Evolutionary conservation across 2,888 invertebrate species (phyloP).

Genomic region (Amphipyra tragopoginis): DNA sequence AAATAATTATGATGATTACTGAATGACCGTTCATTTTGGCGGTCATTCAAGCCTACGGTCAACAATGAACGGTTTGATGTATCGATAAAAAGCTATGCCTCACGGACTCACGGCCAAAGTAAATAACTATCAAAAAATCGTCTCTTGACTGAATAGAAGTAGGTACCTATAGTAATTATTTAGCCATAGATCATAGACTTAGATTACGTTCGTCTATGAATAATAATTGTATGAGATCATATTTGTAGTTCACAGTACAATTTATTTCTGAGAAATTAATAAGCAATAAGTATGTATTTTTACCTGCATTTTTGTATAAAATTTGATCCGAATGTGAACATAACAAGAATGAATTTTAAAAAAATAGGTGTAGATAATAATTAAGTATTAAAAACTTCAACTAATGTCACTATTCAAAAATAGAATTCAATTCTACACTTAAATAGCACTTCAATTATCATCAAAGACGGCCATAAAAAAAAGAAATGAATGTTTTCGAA

Average conservation of each 20-base stretch:
- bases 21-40: not conserved
- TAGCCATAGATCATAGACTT: conserved; percentile 5
- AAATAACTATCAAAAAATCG: too few relatives aligned
- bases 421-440: conserved; percentile 29
- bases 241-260: conserved; percentile 5
- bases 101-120: too few relatives aligned
- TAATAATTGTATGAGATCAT: conserved; percentile 12
- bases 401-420: conserved; percentile 26
- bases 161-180: not conserved
- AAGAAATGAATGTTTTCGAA: conserved; percentile 30
- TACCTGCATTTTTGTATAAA: too few relatives aligned
- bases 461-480: conserved; percentile 25
- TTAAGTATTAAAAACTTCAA: conserved; percentile 1
- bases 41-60: not conserved
- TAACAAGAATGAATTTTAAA: not conserved
- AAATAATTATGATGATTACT: too few relatives aligned
- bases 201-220: conserved; percentile 1
- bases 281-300: not conserved
- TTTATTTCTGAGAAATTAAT: conserved; percentile 4
- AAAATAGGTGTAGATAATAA: not conserved
- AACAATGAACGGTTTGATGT: too few relatives aligned
- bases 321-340: too few relatives aligned
- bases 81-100: too few relatives aligned
- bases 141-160: too few relatives aligned
- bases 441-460: conserved; percentile 35